Evolutionary conservation across 1,140 invertebrate genomes (phyloP), one percentile per base, ranked within the genome.

Genomic region (Steinernema khuongi): DNA sequence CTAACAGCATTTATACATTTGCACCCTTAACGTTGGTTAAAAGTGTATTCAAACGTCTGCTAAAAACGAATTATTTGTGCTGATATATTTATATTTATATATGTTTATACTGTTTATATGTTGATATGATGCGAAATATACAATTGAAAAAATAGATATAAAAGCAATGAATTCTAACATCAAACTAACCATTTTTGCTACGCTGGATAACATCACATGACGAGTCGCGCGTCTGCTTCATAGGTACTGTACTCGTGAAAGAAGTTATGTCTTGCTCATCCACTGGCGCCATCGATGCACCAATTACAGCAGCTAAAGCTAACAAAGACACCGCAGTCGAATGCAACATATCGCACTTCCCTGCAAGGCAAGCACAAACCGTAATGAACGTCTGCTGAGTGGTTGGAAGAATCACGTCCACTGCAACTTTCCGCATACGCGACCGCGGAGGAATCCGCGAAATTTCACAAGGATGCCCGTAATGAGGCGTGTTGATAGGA

Each of bases 281-380:
- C n/a, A n/a, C n/a, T n/a, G n/a, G n/a, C n/a, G n/a, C n/a, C n/a
- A n/a, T n/a, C n/a, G n/a, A n/a, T 22, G 11, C 50, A 22, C 14
- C 14, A 22, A 7, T 14, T 7, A 11, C 7, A 41, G n/a, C 36
- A 41, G 36, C 36, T 22, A 60, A 4, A 14, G 4, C 7, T 26
- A 60, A 4, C 4, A 60, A 4, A 60, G 26, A 60, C 50, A 60
- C 14, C 7, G 22, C 22, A 7, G 50, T 14, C 11, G 7, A 60
- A 60, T 26, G 50, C 50, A 60, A 60, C 50, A 60, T 60, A n/a
- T 60, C 50, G 50, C 50, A 60, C 50, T 60, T 60, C 19, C 50
- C 50, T 60, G 50, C 4, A 60, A 60, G 22, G 7, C 4, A 22
- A 7, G 11, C 14, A 60, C 50, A 60, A 22, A 60, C 50, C 22